Evolutionary conservation across 2,888 invertebrate genomes (phyloP).

Genomic region (Chalcosyrphus nemorum): DNA sequence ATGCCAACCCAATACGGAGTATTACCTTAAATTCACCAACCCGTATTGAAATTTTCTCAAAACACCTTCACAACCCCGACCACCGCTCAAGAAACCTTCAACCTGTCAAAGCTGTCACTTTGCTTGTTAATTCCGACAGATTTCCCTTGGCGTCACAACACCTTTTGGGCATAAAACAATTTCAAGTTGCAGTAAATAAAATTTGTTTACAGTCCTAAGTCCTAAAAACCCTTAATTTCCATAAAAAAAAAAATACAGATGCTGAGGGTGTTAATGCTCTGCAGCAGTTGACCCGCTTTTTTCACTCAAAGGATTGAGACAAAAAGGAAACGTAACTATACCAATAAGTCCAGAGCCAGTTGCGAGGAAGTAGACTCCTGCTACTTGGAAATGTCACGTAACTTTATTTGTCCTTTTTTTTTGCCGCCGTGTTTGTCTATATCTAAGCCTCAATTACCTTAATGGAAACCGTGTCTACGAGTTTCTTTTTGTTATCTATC

Average conservation of each 20-base stretch:
- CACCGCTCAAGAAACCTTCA: neutral
- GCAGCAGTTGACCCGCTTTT: constrained; percentile 9
- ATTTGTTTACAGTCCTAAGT: neutral
- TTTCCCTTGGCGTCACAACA: neutral
- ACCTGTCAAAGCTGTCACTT: constrained; percentile 12
- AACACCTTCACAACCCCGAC: neutral
- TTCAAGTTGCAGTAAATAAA: constrained; percentile 12
- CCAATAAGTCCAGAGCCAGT: neutral
- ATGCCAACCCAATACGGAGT: neutral
- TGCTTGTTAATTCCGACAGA: neutral
- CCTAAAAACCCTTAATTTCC: constrained; percentile 18
- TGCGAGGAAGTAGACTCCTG: neutral
- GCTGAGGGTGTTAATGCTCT: constrained; percentile 6
- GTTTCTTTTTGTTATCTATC: neutral
- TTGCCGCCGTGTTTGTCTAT: neutral
- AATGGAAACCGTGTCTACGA: constrained; percentile 7
- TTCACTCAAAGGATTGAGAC: constrained; percentile 21
- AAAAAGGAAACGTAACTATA: neutral
- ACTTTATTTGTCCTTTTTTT: constrained; percentile 1
- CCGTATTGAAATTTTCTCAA: constrained; percentile 1
- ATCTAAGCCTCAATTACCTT: constrained; percentile 9
- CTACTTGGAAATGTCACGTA: constrained; percentile 14
- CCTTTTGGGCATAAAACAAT: constrained; percentile 23
- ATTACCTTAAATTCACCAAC: neutral
- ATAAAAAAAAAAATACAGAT: constrained; percentile 1